Evolutionary conservation across 2,888 invertebrate genomes (phyloP).

Genomic region (Oxystoma pomonae): DNA sequence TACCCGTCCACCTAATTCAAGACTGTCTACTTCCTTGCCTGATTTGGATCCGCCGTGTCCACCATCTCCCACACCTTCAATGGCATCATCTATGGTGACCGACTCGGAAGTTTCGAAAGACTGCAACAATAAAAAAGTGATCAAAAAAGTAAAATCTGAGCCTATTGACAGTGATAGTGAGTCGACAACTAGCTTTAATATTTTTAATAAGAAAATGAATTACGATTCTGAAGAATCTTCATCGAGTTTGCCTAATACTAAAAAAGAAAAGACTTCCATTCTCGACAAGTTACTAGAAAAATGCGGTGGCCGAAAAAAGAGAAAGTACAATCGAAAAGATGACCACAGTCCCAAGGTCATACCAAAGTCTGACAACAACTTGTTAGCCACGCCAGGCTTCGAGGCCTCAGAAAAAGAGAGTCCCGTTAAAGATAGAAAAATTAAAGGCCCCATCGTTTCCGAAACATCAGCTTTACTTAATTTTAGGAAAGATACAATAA

Average conservation of each 20-base stretch:
- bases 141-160: slow-evolving; percentile 42
- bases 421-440: slow-evolving; percentile 42
- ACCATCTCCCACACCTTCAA: slow-evolving; percentile 57
- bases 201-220: slow-evolving; percentile 51
- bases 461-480: slow-evolving; percentile 59
- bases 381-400: slow-evolving; percentile 55
- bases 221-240: slow-evolving; percentile 68
- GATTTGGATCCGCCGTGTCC: slow-evolving; percentile 73
- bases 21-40: slow-evolving; percentile 71
- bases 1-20: slow-evolving; percentile 65
- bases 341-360: slow-evolving; percentile 55
- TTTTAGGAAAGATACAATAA: slow-evolving; percentile 65
- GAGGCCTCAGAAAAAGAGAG: slow-evolving; percentile 47
- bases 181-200: slow-evolving; percentile 60
- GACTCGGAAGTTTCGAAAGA: slow-evolving; percentile 46
- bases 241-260: slow-evolving; percentile 55
- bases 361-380: slow-evolving; percentile 57
- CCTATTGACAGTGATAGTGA: slow-evolving; percentile 59
- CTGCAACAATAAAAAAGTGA: slow-evolving; percentile 15
- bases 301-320: slow-evolving; percentile 55
- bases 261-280: slow-evolving; percentile 50
- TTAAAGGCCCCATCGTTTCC: slow-evolving; percentile 43
- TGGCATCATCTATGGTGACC: slow-evolving; percentile 60
- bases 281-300: slow-evolving; percentile 64
- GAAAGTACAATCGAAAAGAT: slow-evolving; percentile 53